Conservation (phyloP, 1,140 invertebrate species). For the Pseudomyrmex flavicornis region DNA sequence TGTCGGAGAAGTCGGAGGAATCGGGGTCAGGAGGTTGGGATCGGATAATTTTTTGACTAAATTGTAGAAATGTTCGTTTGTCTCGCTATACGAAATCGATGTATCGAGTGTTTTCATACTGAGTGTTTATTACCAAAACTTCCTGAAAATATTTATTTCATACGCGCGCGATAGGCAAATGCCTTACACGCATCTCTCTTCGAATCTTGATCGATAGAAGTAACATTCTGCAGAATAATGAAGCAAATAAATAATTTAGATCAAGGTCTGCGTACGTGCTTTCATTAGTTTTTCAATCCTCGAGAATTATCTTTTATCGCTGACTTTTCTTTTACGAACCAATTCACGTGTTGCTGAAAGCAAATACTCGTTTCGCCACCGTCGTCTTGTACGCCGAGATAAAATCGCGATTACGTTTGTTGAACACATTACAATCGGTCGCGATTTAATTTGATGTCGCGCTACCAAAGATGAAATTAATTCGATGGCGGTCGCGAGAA, state of each 20-base stretch:
- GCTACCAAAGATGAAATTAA: conserved; percentile 46
- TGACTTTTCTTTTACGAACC: conserved; percentile 1
- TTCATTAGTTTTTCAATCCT: no score
- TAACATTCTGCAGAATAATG: no score
- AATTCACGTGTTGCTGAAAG: conserved; percentile 16
- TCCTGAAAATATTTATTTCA: no score
- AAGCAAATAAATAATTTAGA: no score
- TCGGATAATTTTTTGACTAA: conserved; percentile 51
- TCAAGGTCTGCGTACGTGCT: no score
- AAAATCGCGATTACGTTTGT: conserved; percentile 25
- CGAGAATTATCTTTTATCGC: conserved; percentile 15
- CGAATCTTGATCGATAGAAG: no score
- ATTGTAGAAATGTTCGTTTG: conserved; percentile 9
- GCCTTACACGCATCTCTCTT: no score
- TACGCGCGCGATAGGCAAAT: no score
- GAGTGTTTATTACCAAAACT: background rate
- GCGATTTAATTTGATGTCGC: conserved; percentile 25
- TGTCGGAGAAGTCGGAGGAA: conserved; percentile 21
- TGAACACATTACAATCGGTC: conserved; percentile 36
- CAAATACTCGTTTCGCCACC: conserved; percentile 7
- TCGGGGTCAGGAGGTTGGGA: conserved; percentile 58
- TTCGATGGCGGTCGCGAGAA: conserved; percentile 14
- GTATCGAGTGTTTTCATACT: no score
- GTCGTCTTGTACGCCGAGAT: conserved; percentile 10
- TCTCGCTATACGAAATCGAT: background rate